phyloP scores from a whole-genome alignment of 2,113 vertebrate genomes.

The Rattus rattus region DNA sequence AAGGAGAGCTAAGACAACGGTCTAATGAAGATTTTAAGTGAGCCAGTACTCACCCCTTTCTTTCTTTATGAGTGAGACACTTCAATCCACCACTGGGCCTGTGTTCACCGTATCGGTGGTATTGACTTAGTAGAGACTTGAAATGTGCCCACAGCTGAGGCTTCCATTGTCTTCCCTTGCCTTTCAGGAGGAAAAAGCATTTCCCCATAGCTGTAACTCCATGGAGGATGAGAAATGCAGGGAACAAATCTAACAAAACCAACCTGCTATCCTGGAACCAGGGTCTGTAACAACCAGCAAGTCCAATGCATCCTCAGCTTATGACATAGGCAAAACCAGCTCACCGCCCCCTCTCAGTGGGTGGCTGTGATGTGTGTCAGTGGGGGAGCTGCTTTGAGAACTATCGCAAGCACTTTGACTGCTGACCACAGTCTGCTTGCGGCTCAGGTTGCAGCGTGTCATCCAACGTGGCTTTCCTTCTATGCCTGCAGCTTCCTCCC shows the following conservation, averaged over 20 bases:
- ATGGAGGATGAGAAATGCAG: not conserved
- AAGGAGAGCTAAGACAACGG: not conserved
- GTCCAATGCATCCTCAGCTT: not conserved
- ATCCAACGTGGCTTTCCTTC: not conserved
- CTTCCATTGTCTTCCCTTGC: no score
- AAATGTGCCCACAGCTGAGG: not conserved
- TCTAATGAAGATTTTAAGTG: not conserved
- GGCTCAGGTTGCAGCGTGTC: not conserved
- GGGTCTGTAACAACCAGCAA: not conserved
- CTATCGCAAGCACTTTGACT: not conserved
- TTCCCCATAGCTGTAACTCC: not conserved
- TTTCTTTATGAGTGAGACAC: not conserved
- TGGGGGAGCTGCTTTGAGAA: not conserved
- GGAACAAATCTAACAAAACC: not conserved
- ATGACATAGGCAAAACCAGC: not conserved
- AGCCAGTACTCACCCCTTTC: not conserved
- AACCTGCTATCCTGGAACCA: not conserved
- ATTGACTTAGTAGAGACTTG: not conserved
- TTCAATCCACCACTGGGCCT: not conserved
- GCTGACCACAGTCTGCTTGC: not conserved
- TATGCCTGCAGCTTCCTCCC: not conserved
- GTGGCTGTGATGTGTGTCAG: fast-evolving
- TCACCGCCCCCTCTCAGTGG: no score
- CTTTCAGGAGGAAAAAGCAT: not conserved
- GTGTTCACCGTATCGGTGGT: not conserved